phyloP scores from a whole-genome alignment of 2,888 invertebrate species.

The Conops quadrifasciatus region DNA sequence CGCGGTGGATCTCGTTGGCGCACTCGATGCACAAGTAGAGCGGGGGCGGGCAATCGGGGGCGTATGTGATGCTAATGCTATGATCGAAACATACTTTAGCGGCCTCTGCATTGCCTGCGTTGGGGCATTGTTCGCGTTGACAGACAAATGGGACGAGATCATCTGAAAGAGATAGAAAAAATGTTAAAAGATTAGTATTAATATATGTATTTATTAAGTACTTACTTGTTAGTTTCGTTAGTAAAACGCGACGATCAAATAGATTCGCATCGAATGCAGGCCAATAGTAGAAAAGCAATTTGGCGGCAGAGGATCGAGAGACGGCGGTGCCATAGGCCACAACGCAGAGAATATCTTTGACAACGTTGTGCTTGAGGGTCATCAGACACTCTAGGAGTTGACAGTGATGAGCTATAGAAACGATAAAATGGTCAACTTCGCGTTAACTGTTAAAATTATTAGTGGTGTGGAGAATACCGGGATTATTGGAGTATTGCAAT shows the following conservation, averaged over 20 bases:
- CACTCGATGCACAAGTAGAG: constrained; percentile 96
- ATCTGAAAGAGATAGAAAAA: constrained; percentile 64
- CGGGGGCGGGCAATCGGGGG: constrained; percentile 90
- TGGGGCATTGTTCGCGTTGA: constrained; percentile 91
- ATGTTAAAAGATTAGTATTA: neutral
- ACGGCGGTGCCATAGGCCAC: constrained; percentile 96
- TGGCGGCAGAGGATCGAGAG: constrained; percentile 93
- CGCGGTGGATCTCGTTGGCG: constrained; percentile 89
- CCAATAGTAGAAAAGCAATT: constrained; percentile 98
- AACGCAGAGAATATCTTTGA: constrained; percentile 92
- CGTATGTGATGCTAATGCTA: constrained; percentile 86
- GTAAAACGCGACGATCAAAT: constrained; percentile 86
- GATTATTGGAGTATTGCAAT: constrained; percentile 93
- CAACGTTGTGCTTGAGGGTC: constrained; percentile 89
- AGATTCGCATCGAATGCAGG: constrained; percentile 95
- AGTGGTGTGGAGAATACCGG: constrained; percentile 69
- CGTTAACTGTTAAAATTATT: neutral
- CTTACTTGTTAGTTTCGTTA: constrained; percentile 87
- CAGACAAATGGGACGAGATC: constrained; percentile 84
- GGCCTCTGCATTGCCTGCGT: constrained; percentile 84
- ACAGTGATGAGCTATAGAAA: constrained; percentile 85
- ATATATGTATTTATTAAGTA: constrained; percentile 37
- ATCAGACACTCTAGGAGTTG: constrained; percentile 95
- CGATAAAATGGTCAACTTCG: neutral
- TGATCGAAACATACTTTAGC: constrained; percentile 96